These are phyloP conservation scores for Lycia hirtaria DNA, from an alignment of 2,888 invertebrate species.

Conservation along the genomic window DNA sequence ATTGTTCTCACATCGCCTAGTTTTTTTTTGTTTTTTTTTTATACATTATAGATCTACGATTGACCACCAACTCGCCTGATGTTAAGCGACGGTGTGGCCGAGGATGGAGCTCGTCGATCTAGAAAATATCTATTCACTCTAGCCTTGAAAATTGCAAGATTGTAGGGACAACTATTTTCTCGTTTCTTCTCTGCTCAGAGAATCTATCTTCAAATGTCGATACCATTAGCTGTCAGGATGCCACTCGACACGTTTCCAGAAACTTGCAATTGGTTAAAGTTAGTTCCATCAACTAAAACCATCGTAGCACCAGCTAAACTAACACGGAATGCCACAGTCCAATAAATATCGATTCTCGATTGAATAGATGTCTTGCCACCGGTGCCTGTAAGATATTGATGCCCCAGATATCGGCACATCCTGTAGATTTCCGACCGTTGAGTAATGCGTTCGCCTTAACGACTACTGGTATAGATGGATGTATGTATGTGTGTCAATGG, in stretches of 20 bases:
- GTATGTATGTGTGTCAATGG: constrained; percentile 37
- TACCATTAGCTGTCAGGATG: no score
- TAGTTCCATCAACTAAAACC: constrained; percentile 21
- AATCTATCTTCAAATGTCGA: neutral
- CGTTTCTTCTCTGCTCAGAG: no score
- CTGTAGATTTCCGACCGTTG: constrained; percentile 67
- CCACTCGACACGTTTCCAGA: neutral
- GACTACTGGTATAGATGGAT: constrained; percentile 47
- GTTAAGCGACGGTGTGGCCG: no score
- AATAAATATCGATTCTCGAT: constrained; percentile 60
- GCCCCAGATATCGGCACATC: constrained; percentile 68
- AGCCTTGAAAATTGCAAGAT: no score
- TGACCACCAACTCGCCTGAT: no score
- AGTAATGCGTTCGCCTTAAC: constrained; percentile 69
- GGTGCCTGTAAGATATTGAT: constrained; percentile 61
- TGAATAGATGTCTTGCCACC: constrained; percentile 59
- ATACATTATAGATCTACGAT: no score
- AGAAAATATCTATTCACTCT: no score
- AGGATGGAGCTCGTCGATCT: no score
- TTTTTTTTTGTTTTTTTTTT: no score
- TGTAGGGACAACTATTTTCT: no score
- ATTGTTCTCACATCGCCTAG: no score
- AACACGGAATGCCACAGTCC: constrained; percentile 50
- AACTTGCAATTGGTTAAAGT: neutral
- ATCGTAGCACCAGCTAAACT: constrained; percentile 29